Evolutionary conservation across 1,140 invertebrate species (phyloP), one percentile per base, ranked within the genome.

Genomic region (Cherax quadricarinatus): DNA sequence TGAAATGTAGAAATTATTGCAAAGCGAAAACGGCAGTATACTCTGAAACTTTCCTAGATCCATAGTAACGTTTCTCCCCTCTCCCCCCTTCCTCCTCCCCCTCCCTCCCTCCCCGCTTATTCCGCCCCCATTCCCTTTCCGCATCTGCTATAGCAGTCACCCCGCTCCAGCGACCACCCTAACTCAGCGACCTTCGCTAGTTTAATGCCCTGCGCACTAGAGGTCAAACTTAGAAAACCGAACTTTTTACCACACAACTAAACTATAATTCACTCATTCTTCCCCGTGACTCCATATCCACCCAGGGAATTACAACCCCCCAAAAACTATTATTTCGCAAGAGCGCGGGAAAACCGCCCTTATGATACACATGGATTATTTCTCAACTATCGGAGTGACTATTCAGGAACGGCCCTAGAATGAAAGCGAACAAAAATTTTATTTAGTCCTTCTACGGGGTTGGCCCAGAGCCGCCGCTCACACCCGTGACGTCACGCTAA

Each of bases 351-450:
- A 88, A 92, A 75, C 84, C 91, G 73, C 86, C 91, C 86, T 92
- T 92, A 92, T 92, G 86, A 92, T 88, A 75, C 86, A 88, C 86
- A 92, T 92, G 91, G 91, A 92, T 92, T 92, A 88, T 92, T 92
- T 82, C 91, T 92, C 91, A 88, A 92, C 86, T 88, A 88, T 88
- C 91, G 81, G 87, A 62, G n/a, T 79, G 53, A 53, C 82, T 86
- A 85, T 91, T 88, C 91, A 66, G 86, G 91, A 92, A 92, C 91
- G 91, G 91, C 86, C 91, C 91, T 92, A 88, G 70, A 92, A 92
- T 92, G 91, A 88, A 92, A 92, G 91, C 91, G 91, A 88, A 92
- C 91, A 92, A 92, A 92, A 92, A 88, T 92, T 92, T 92, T 92
- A 92, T 92, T 92, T 92, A 92, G 91, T 86, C 57, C 81, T 73